Evolutionary conservation across 2,113 vertebrate genomes (phyloP), one percentile per base, ranked within the genome.

Genomic region (Mobula birostris): DNA sequence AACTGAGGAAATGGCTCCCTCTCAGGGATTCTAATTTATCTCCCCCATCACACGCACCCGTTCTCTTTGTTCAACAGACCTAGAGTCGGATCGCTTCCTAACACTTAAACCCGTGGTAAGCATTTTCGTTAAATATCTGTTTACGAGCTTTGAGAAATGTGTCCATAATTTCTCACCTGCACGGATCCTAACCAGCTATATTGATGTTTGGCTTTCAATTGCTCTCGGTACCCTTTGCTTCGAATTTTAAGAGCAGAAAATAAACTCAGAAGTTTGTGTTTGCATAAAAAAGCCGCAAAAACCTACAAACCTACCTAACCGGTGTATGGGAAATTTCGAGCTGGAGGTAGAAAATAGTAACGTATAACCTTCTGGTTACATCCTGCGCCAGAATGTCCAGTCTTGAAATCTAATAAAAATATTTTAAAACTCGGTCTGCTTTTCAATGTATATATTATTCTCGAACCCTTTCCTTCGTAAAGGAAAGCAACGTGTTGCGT

Each of bases 111-210:
- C 14, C 14, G n/a, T 36, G 6, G 12, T 2, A n/a, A 0, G n/a
- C 85, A 12, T 90, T 90, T 90, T 90, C 61, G 24, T 21, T 0
- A 56, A 85, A 27, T 36, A 36, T 79, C 77, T 66, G n/a, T 19
- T 14, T 66, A 19, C 11, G 66, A 1, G 14, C 14, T 17, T 32
- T 90, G 85, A 66, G 85, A 66, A 66, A 32, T n/a, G 61, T 66
- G n/a, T 90, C n/a, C n/a, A 17, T 14, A 29, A 90, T 14, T 88
- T 88, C 83, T 88, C 56, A 88, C 8, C 83, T n/a, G 83, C 83
- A 88, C 27, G 5, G 32, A 15, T 88, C 56, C 29, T 61, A 63
- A 5, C 15, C 29, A 32, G 85, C 17, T 6, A 90, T 6, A 90
- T 9, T 58, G 27, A 90, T 66, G 5, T 27, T 66, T 66, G 58